phyloP scores from a whole-genome alignment of 2,888 invertebrate species.

The Chrysolina haemoptera region DNA sequence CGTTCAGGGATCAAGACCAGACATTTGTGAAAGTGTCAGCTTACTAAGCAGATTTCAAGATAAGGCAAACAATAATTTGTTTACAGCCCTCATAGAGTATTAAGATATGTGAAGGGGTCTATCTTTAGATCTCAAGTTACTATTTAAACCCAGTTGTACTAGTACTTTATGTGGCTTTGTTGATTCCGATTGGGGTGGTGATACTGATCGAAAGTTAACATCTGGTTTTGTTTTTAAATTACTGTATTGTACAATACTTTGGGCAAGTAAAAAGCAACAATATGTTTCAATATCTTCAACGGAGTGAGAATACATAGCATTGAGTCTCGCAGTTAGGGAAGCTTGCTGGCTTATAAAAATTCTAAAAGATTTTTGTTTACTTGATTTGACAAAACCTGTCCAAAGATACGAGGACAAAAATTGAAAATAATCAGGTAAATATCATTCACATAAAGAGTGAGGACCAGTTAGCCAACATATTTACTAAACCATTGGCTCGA shows the following conservation, averaged over 20 bases:
- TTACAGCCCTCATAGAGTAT: neutral
- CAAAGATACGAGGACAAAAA: neutral
- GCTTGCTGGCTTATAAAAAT: conserved; percentile 24
- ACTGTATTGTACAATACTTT: conserved; percentile 13
- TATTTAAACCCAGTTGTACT: neutral
- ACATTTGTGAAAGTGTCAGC: too few relatives aligned
- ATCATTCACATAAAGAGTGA: neutral
- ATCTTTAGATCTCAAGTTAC: neutral
- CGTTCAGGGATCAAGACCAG: too few relatives aligned
- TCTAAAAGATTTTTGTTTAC: conserved; percentile 8
- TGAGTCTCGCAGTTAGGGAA: conserved; percentile 18
- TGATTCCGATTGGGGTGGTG: too few relatives aligned
- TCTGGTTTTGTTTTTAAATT: conserved; percentile 21
- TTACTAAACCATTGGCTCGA: neutral
- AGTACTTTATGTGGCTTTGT: too few relatives aligned
- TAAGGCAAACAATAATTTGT: too few relatives aligned
- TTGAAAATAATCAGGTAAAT: neutral
- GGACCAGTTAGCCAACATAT: neutral
- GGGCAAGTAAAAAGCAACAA: conserved; percentile 21
- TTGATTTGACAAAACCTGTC: neutral
- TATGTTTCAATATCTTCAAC: neutral
- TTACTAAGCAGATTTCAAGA: too few relatives aligned
- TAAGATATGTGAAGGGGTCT: neutral
- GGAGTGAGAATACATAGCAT: conserved; percentile 19
- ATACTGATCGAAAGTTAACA: conserved; percentile 14